A percentile compares a stretch with the other conserved stretches of the same genome.
Conservation (phyloP, 2,113 vertebrate species). For the Odontesthes bonariensis region DNA sequence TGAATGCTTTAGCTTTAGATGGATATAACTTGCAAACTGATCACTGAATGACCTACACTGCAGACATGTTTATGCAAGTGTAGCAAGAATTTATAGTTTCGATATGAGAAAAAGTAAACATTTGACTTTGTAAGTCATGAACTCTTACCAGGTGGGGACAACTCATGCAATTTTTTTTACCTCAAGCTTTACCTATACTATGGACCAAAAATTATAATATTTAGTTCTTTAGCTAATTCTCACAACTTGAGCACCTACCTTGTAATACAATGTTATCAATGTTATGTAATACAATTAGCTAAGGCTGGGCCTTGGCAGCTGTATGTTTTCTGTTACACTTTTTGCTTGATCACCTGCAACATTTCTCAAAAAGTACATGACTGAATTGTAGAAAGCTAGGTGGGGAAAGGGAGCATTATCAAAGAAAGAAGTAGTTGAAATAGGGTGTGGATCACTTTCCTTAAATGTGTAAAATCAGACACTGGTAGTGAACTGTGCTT, state of each 20-base stretch:
- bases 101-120: background rate
- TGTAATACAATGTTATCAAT: no score
- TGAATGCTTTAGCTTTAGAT: background rate
- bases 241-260: background rate
- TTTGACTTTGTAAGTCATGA: background rate
- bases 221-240: background rate
- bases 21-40: background rate
- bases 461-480: background rate
- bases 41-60: background rate
- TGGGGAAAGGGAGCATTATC: no score
- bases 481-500: background rate
- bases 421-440: no score
- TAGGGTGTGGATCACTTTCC: background rate
- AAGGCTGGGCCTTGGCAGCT: no score
- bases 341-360: background rate
- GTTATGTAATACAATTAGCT: no score
- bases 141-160: background rate
- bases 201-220: background rate
- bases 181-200: background rate
- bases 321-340: no score
- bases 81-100: no score
- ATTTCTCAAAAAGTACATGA: background rate
- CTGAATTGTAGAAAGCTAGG: no score
- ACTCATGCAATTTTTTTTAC: no score
- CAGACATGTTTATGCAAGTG: no score